phyloP scores from a whole-genome alignment of 2,113 vertebrate genomes.

The Salvator merianae region DNA sequence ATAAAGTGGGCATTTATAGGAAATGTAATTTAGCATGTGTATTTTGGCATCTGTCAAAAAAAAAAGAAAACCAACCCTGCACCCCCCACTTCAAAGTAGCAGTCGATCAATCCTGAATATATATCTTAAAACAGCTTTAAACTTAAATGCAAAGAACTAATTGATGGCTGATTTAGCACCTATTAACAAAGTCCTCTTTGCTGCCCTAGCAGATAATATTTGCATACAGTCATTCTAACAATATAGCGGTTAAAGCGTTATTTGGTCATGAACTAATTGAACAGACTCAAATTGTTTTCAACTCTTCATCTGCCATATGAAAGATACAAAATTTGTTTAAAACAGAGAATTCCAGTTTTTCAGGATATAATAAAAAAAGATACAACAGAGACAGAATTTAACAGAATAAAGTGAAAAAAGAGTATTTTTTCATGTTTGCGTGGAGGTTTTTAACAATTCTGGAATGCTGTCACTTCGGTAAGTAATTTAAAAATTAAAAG shows the following conservation, averaged over 20 bases:
- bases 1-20: neutral
- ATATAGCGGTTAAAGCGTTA: too few species aligned
- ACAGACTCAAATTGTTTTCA: neutral
- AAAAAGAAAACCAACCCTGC: too few species aligned
- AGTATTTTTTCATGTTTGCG: neutral
- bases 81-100: neutral
- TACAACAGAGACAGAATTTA: neutral
- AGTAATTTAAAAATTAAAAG: constrained; percentile 36
- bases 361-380: neutral
- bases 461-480: constrained; percentile 32
- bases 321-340: neutral
- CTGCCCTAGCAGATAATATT: neutral
- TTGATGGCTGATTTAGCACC: neutral
- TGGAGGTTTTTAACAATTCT: constrained; percentile 34
- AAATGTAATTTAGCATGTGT: neutral
- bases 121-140: neutral
- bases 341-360: neutral
- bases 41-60: neutral
- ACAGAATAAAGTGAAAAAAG: neutral
- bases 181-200: neutral
- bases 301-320: neutral
- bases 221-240: too few species aligned
- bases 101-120: neutral
- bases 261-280: neutral
- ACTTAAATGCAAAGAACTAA: neutral